Percentiles rank a stretch among this genome's conserved stretches.
phyloP scores from a whole-genome alignment of 2,888 invertebrate species.

The Thumatha senex region DNA sequence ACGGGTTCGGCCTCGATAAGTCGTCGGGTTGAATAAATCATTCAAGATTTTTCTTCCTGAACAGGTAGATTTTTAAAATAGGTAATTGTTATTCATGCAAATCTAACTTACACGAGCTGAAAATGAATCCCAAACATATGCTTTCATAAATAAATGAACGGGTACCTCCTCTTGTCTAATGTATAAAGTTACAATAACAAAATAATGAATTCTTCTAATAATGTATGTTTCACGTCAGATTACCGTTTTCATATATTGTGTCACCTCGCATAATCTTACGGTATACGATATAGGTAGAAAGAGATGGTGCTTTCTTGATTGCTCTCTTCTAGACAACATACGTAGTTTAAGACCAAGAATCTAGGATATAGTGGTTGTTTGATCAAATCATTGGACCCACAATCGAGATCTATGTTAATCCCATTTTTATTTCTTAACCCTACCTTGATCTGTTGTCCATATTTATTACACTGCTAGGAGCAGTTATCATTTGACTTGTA shows the following conservation, averaged over 20 bases:
- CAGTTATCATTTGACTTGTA: too few relatives aligned
- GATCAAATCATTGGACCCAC: too few relatives aligned
- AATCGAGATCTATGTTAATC: too few relatives aligned
- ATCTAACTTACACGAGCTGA: conserved; percentile 76
- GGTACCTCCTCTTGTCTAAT: conserved; percentile 43
- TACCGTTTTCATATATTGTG: background rate
- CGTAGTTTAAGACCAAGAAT: too few relatives aligned
- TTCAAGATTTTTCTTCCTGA: conserved; percentile 69
- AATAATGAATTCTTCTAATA: conserved; percentile 7
- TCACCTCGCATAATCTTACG: background rate
- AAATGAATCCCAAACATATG: conserved; percentile 73
- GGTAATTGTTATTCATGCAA: conserved; percentile 78
- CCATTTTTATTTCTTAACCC: too few relatives aligned
- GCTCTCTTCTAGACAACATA: too few relatives aligned
- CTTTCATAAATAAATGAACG: conserved; percentile 72
- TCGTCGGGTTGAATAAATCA: conserved; percentile 69
- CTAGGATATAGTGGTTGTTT: too few relatives aligned
- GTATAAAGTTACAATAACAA: conserved; percentile 52
- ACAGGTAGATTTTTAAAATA: conserved; percentile 77
- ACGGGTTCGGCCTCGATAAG: conserved; percentile 64
- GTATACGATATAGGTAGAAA: background rate
- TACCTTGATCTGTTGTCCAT: too few relatives aligned
- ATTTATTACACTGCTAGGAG: too few relatives aligned
- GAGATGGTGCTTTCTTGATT: too few relatives aligned
- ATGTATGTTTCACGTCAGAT: background rate